Base-by-base conservation (phyloP, 2,888 invertebrate species). In the Nematopogon swammerdamellus region DNA sequence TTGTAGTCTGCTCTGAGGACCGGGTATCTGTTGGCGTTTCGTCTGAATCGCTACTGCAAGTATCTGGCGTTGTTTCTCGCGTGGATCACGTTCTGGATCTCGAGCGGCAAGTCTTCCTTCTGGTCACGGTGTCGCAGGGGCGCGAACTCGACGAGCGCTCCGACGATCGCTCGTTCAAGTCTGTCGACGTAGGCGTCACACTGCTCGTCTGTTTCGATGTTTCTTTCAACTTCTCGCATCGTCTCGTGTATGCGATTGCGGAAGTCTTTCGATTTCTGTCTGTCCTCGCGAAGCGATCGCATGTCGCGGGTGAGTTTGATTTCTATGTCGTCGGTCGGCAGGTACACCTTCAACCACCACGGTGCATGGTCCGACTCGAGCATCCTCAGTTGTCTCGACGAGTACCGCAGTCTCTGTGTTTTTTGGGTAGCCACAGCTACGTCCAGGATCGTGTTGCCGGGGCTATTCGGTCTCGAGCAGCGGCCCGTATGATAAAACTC, bases 11-110 rank as follows among this genome's bases (percentile, higher is more conserved):
- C 25, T 25, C 25, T 25, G 5, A 44, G 44, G 20, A 43, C 47
- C n/a, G 44, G 17, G 44, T 44, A 44, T 44, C 47, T 47, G 44
- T 50, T 43, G 20, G 19, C 44, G 25, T 47, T 50, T 25, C 46
- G 18, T 11, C 44, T 36, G 36, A 14, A 36, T 36, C 11, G 36
- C 11, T 14, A 14, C 36, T 8, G 36, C 11, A 8, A 36, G 36
- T 36, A 36, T 3, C 36, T 36, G 11, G 36, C 36, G 36, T 36
- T 14, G 14, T 14, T 36, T 14, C 36, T 36, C 36, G 14, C 44
- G 18, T 19, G 19, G 19, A 49, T 46, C 42, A 25, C 19, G 36
- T 36, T 16, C 16, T 49, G 19, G 14, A 49, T 49, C 2, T 46
- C 25, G 17, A 19, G 46, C 11, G 36, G 43, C 19, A 19, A n/a